phyloP scores from a whole-genome alignment of 92 coral and sea anemone genomes.

The Muricea muricata region DNA sequence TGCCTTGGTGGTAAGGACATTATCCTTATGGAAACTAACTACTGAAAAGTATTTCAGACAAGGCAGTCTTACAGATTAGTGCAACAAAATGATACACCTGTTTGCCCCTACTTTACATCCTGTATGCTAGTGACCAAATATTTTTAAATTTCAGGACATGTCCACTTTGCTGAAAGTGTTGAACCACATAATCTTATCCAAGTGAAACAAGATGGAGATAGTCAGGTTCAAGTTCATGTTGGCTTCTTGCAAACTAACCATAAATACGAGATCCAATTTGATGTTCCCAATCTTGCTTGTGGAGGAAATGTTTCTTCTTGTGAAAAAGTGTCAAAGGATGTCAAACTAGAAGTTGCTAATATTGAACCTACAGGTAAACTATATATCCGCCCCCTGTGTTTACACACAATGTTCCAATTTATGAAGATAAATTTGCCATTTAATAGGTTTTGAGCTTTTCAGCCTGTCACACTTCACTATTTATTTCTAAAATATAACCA shows the following conservation, averaged over 20 bases:
- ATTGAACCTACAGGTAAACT: conserved; percentile 20
- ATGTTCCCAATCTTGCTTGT: conserved; percentile 52
- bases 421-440: too few species aligned
- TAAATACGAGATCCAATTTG: conserved; percentile 84
- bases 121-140: background rate
- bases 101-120: too few species aligned
- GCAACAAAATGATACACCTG: too few species aligned
- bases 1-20: too few species aligned
- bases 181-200: conserved; percentile 85
- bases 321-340: background rate
- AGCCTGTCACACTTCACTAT: too few species aligned
- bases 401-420: too few species aligned
- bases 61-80: too few species aligned
- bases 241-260: conserved; percentile 92
- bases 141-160: conserved; percentile 61
- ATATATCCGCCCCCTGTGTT: too few species aligned
- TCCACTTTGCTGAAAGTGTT: conserved; percentile 87
- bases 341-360: background rate
- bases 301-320: background rate
- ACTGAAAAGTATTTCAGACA: too few species aligned
- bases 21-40: too few species aligned
- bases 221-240: conserved; percentile 79
- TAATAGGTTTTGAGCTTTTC: too few species aligned
- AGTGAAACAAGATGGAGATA: conserved; percentile 73
- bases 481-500: too few species aligned